Conservation (phyloP, 2,888 invertebrate genomes). For the Noctua fimbriata region DNA sequence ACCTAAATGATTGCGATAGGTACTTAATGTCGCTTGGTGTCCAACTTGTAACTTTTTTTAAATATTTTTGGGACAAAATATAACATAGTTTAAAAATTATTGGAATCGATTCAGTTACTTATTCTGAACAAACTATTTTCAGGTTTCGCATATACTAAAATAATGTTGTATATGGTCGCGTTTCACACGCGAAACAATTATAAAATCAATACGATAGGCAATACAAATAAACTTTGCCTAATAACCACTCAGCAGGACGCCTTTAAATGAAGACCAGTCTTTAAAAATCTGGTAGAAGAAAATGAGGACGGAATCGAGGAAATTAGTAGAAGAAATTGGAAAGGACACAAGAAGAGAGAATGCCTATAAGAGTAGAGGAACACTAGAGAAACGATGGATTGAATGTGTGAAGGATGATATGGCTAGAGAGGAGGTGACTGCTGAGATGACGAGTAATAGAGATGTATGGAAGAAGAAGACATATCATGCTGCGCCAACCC, state of each 20-base stretch:
- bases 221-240: not conserved
- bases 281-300: not conserved
- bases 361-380: too few relatives aligned
- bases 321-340: not conserved
- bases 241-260: not conserved
- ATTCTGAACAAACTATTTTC: too few relatives aligned
- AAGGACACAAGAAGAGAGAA: not conserved
- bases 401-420: not conserved
- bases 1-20: too few relatives aligned
- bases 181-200: constrained; percentile 14
- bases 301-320: not conserved
- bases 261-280: not conserved
- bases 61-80: too few relatives aligned
- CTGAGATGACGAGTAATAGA: not conserved
- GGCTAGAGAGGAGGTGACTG: not conserved
- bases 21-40: too few relatives aligned
- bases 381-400: too few relatives aligned
- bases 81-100: too few relatives aligned
- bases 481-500: too few relatives aligned
- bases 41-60: too few relatives aligned
- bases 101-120: too few relatives aligned
- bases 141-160: too few relatives aligned
- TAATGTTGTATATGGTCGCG: too few relatives aligned
- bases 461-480: not conserved
- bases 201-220: not conserved